Evolutionary conservation across 2,113 vertebrate genomes (phyloP), one percentile per base, ranked within the genome.

Genomic region (Pagrus major): DNA sequence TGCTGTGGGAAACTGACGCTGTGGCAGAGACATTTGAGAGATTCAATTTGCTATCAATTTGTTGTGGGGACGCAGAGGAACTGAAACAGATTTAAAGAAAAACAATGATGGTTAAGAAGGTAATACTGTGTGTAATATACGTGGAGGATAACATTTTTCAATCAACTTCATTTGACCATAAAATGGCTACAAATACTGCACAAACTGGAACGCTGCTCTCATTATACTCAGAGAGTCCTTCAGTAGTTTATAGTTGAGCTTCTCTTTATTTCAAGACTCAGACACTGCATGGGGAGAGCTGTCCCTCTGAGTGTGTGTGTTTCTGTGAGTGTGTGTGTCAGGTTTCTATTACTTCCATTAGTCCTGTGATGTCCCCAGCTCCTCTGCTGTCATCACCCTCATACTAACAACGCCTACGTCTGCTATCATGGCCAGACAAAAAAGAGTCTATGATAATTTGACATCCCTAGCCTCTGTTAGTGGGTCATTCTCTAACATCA

Each of bases 391-490:
- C 84, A 83, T 75, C 85, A 49, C 63, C 47, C 37, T 82, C 39
- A 80, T 44, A 76, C 56, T 39, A 72, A 84, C 51, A 33, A 65
- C 67, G 47, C 70, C 60, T 66, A 78, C 72, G 63, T 87, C 72
- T 85, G 74, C 81, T 76, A 54, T 76, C 70, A 84, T 64, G 46
- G 23, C 72, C 47, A 64, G 71, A 85, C 69, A 84, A 89, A 78
- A 77, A 77, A 79, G 78, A 85, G 42, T 27, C 46, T 74, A 56
- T 81, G 73, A 90, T 81, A 81, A 85, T 85, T 75, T 78, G 61
- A 77, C 86, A 84, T 84, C 65, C 44, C 42, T 6, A 21, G 75
- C 44, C 51, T 87, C 58, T 72, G 68, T 76, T 74, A 71, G 25
- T 41, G 60, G 76, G 47, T 73, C 65, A 71, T 70, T 89, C 67